These are phyloP conservation scores for Zootoca vivipara DNA, from an alignment of 2,113 vertebrate genomes.

Conservation along the genomic window DNA sequence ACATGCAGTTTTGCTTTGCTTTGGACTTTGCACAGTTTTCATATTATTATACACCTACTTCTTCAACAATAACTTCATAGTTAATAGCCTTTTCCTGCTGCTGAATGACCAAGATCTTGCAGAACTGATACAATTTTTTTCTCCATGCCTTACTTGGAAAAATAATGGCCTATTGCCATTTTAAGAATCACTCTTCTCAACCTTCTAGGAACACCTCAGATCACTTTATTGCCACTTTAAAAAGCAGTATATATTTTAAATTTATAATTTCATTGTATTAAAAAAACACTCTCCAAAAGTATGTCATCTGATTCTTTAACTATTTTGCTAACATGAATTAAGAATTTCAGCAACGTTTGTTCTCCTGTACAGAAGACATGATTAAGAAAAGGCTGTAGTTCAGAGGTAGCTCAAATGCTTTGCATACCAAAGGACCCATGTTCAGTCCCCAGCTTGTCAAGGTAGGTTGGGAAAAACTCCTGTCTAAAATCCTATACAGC, in stretches of 20 bases:
- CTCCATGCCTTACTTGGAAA: slow-evolving; percentile 15
- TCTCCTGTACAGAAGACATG: background rate
- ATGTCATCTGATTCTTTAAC: background rate
- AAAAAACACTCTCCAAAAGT: slow-evolving; percentile 13
- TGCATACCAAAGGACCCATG: no score
- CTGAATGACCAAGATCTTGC: slow-evolving; percentile 4
- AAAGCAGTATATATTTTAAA: background rate
- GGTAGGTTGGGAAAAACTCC: no score
- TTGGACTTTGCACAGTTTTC: slow-evolving; percentile 15
- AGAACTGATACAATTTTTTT: slow-evolving; percentile 10
- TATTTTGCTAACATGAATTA: background rate
- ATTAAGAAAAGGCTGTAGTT: no score
- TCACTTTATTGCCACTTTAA: background rate
- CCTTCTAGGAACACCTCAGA: background rate
- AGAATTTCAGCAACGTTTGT: background rate
- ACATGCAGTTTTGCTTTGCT: background rate
- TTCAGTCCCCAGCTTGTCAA: no score
- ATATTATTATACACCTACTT: background rate
- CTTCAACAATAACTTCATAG: slow-evolving; percentile 27
- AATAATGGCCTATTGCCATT: background rate
- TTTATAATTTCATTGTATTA: background rate
- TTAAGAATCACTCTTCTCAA: slow-evolving; percentile 19
- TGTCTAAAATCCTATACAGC: no score
- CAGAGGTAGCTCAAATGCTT: no score
- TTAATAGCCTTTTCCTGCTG: background rate